Evolutionary conservation across 2,888 invertebrate genomes (phyloP).

Genomic region (Acrobasis suavella): DNA sequence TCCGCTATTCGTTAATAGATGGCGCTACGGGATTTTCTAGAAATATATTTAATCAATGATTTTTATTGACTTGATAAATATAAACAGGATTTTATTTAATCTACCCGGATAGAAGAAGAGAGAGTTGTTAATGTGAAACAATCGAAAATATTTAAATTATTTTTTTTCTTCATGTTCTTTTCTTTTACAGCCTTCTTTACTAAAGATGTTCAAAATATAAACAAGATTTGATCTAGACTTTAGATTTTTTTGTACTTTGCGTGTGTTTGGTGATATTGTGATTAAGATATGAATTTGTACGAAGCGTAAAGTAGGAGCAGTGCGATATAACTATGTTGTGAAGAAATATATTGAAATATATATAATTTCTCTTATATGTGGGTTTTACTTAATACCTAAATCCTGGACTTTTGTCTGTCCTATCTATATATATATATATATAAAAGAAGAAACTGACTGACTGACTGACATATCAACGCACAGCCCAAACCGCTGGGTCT

Average conservation of each 20-base stretch:
- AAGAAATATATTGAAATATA: constrained; percentile 75
- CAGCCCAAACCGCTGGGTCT: too few relatives aligned
- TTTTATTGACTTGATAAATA: too few relatives aligned
- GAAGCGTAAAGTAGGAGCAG: constrained; percentile 53
- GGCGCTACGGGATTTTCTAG: neutral
- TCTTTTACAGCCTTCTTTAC: too few relatives aligned
- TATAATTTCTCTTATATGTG: constrained; percentile 72
- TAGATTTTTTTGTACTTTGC: constrained; percentile 35
- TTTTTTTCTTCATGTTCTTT: too few relatives aligned
- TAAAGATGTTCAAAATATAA: constrained; percentile 9
- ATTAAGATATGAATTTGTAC: constrained; percentile 42
- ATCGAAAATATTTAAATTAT: too few relatives aligned
- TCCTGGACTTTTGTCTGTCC: too few relatives aligned
- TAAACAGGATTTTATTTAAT: too few relatives aligned
- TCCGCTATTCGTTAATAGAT: constrained; percentile 12
- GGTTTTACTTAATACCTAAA: constrained; percentile 42
- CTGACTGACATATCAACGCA: too few relatives aligned
- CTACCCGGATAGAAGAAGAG: too few relatives aligned
- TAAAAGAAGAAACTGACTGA: too few relatives aligned
- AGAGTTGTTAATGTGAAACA: too few relatives aligned
- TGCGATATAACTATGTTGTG: constrained; percentile 60
- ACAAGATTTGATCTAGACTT: constrained; percentile 6
- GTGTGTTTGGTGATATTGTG: constrained; percentile 51
- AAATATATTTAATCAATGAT: neutral
- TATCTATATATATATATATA: too few relatives aligned